These are phyloP conservation scores for Peucedramus taeniatus DNA, from an alignment of 2,113 vertebrate genomes.

Conservation along the genomic window DNA sequence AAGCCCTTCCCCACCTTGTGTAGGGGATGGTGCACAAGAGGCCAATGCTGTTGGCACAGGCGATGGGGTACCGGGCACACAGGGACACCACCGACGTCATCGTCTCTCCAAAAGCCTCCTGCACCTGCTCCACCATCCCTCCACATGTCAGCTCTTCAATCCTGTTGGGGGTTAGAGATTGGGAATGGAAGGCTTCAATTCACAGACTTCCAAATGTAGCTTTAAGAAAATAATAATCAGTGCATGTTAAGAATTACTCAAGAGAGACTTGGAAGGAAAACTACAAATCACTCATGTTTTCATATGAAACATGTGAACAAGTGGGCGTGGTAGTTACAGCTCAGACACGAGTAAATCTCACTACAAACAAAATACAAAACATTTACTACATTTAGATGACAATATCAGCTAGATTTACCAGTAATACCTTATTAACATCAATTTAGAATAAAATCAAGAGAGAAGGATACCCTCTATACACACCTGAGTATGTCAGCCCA, in stretches of 20 bases:
- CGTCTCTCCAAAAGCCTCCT: conserved; percentile 97
- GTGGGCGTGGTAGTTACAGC: background rate
- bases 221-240: background rate
- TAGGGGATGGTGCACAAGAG: conserved; percentile 96
- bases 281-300: background rate
- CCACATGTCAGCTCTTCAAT: conserved; percentile 96
- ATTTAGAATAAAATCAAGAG: background rate
- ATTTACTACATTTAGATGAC: background rate
- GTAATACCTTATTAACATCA: background rate
- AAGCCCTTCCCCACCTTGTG: conserved; percentile 76
- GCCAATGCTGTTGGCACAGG: conserved; percentile 97
- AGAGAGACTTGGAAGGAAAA: background rate
- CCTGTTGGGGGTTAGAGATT: conserved; percentile 55
- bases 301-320: background rate
- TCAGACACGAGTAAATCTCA: background rate
- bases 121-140: conserved; percentile 97
- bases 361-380: background rate
- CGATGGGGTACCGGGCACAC: conserved; percentile 95
- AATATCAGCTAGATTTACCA: background rate
- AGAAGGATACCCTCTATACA: background rate
- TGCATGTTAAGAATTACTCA: background rate
- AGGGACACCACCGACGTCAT: conserved; percentile 98
- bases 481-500: background rate
- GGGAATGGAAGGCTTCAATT: background rate
- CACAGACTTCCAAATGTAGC: background rate